Base-by-base conservation (phyloP, 2,888 invertebrate species). In the Athalia cordata region DNA sequence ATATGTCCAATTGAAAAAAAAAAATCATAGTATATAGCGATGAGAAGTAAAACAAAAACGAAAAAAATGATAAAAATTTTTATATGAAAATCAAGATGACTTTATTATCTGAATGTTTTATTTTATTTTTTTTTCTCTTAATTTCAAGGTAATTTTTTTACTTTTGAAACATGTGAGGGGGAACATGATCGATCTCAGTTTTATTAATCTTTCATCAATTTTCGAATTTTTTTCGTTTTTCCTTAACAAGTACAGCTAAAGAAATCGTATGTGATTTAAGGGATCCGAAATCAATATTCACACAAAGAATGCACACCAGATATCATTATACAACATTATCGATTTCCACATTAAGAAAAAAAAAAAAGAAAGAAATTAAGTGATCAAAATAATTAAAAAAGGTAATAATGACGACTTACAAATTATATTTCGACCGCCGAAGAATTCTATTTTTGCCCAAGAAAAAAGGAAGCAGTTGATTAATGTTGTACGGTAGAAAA, bases 1-100 rank as follows among this genome's bases (percentile, higher is more conserved):
- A 89, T 89, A 88, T 88, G 87, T 88, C 87, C 83, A 88, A 88
- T 88, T 88, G 84, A 84, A 81, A 80, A 65, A 62, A 75, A 8
- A 43, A 6, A 9, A n/a, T 50, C 47, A 8, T n/a, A 13, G 47
- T 29, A 49, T 76, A 62, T 50, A 68, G 55, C 43, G 50, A 49
- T 11, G 52, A 29, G 75, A 11, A 15, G 13, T 4, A 50, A 57
- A 61, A 68, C 11, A 61, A 66, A 64, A 45, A 55, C 11, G 13
- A 49, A 11, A 77, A 15, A 70, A 57, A 77, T 55, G 13, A 59
- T 49, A 5, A 68, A 45, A 47, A 8, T 77, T 66, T 66, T 77
- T 75, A 61, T 50, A 47, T 13, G 62, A 29, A 62, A n/a, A 45
- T 67, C 52, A 29, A 9, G 50, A 59, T 67, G 9, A 70, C 13